phyloP scores from a whole-genome alignment of 2,113 vertebrate genomes.

The Apistogramma diplotaenia region DNA sequence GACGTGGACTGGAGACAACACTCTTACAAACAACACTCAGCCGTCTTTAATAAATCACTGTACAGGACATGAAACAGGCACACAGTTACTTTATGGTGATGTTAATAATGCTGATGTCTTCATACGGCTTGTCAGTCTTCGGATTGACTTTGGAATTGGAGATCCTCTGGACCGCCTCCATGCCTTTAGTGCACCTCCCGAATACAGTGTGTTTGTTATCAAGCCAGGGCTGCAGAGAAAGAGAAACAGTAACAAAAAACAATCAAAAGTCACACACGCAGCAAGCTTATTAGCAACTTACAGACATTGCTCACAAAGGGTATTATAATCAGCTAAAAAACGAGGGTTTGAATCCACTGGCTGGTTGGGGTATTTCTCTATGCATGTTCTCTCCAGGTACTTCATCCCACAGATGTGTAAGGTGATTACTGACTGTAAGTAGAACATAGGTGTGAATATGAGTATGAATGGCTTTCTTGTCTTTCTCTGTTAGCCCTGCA shows the following conservation, averaged over 20 bases:
- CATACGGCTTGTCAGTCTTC: constrained; percentile 97
- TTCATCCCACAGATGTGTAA: background rate
- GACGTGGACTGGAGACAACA: background rate
- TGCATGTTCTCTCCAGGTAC: background rate
- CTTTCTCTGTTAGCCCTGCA: no score
- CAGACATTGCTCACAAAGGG: background rate
- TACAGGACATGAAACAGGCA: background rate
- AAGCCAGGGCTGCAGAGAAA: constrained; percentile 86
- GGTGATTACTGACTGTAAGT: no score
- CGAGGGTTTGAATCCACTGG: background rate
- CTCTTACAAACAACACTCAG: background rate
- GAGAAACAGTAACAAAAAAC: background rate
- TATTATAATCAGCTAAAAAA: no score
- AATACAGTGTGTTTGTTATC: constrained; percentile 99
- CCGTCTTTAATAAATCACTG: background rate
- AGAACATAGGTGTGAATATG: no score
- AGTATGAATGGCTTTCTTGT: no score
- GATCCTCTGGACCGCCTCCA: constrained; percentile 98
- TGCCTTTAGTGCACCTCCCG: constrained; percentile 93
- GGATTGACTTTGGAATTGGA: constrained; percentile 96
- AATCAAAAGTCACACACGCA: background rate
- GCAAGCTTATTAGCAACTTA: background rate
- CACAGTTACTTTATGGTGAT: constrained; percentile 89
- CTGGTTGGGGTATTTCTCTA: background rate
- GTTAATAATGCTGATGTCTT: constrained; percentile 98